Base-by-base conservation (phyloP, 2,888 invertebrate genomes). In the Neoascia interrupta region DNA sequence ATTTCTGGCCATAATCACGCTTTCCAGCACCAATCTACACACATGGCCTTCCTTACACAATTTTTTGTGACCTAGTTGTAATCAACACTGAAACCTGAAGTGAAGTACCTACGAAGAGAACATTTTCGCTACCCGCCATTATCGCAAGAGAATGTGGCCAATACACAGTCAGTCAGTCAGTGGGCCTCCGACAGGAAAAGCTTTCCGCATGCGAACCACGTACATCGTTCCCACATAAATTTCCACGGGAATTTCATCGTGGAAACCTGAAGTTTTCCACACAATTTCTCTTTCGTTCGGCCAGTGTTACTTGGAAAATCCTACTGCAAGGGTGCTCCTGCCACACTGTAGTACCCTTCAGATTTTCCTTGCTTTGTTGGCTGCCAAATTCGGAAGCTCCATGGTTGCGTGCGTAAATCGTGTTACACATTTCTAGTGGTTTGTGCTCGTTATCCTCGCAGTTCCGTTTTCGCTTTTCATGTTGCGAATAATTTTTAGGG, bases 261-360 rank as follows among this genome's bases (percentile, higher is more conserved):
- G 75, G 70, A 70, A 64, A 41, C 64, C 58, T 34, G 54, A 72
- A 72, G 58, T 63, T 53, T 76, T 76, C 58, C 58, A 54, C 39
- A 76, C 31, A 66, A 51, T 56, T 72, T 76, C 76, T 76, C 76
- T 76, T 76, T 45, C 53, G 28, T 21, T 6, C n/a, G 3, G 8
- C 31, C 56, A 76, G 76, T 76, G 34, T 72, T 31, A 64, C 72
- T 64, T 76, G 56, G 45, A 72, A 72, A 72, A 76, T 72, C 72
- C 76, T 72, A 34, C 72, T 28, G 76, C 64, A 64, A 66, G 54
- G 76, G 76, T 76, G 72, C 76, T 76, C 53, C 19, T 70, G 39
- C 31, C 28, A 39, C 10, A 58, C 31, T 63, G 26, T 28, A 45
- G 63, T 37, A 58, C 19, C 36, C 18, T 31, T 31, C 31, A n/a